phyloP scores from a whole-genome alignment of 2,113 vertebrate species.

The Hemiscyllium ocellatum region DNA sequence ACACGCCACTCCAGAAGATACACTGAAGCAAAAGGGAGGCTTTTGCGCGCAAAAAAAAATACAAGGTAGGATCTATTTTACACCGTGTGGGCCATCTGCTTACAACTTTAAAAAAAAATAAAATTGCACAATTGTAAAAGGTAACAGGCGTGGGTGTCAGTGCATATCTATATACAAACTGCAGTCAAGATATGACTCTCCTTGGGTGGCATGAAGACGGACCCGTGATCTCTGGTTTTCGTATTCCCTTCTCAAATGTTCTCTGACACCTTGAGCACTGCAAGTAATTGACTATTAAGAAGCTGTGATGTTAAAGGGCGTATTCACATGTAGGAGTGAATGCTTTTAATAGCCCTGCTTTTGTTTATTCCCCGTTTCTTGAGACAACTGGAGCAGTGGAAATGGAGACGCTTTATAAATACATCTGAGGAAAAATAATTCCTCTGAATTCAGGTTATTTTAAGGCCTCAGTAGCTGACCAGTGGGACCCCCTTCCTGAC shows the following conservation, averaged over 20 bases:
- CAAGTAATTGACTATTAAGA: slow-evolving; percentile 19
- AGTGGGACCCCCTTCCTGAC: background rate
- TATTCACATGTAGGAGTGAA: background rate
- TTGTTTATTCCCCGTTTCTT: background rate
- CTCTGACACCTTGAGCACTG: background rate
- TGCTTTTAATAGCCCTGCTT: background rate
- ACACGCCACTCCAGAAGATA: slow-evolving; percentile 16
- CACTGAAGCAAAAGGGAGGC: background rate
- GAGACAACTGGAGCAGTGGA: background rate
- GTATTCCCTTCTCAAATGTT: background rate
- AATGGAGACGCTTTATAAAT: background rate
- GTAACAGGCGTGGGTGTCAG: background rate
- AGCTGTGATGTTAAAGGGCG: background rate
- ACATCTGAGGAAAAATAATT: background rate
- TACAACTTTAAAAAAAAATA: background rate
- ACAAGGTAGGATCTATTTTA: slow-evolving; percentile 3
- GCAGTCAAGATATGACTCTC: slow-evolving; percentile 5
- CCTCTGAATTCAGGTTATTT: background rate
- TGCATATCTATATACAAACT: background rate
- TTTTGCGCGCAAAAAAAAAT: background rate
- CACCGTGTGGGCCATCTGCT: background rate
- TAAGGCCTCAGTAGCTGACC: background rate
- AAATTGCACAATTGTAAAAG: background rate
- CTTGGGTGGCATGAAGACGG: background rate
- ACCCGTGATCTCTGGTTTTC: background rate